These are phyloP conservation scores for Sisor rabdophorus DNA, from an alignment of 2,113 vertebrate species.

Conservation along the genomic window DNA sequence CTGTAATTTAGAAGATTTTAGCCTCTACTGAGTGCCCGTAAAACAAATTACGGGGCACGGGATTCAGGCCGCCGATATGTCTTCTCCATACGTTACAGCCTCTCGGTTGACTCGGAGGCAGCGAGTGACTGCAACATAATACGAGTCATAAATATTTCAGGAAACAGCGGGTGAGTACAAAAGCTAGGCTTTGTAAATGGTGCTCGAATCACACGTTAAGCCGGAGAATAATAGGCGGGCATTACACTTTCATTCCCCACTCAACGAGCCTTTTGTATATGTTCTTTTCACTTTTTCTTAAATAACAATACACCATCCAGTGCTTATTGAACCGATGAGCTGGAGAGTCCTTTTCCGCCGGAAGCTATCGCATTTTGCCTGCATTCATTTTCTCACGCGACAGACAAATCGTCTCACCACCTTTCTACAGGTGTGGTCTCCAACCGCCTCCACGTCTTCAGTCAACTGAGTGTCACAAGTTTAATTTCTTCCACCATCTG, in stretches of 20 bases:
- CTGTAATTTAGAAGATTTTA: conserved; percentile 34
- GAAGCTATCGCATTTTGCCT: neutral
- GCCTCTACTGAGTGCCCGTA: conserved; percentile 53
- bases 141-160: conserved; percentile 67
- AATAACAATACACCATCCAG: conserved; percentile 1
- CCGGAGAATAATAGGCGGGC: conserved; percentile 27
- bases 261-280: conserved; percentile 1
- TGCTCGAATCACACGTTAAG: conserved; percentile 18
- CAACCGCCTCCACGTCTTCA: conserved; percentile 54
- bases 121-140: conserved; percentile 64
- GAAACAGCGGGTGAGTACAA: conserved; percentile 58
- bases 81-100: conserved; percentile 54
- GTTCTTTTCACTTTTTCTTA: neutral
- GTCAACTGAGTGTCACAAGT: conserved; percentile 62
- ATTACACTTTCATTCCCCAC: conserved; percentile 26
- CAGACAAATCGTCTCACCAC: neutral
- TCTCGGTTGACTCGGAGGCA: conserved; percentile 48
- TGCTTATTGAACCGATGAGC: neutral
- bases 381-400: neutral
- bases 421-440: conserved; percentile 57
- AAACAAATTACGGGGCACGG: conserved; percentile 60
- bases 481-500: conserved; percentile 74
- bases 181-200: conserved; percentile 61
- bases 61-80: conserved; percentile 57
- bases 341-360: neutral